Evolutionary conservation across 2,888 invertebrate genomes (phyloP).

Genomic region (Sinotaia quadrata): DNA sequence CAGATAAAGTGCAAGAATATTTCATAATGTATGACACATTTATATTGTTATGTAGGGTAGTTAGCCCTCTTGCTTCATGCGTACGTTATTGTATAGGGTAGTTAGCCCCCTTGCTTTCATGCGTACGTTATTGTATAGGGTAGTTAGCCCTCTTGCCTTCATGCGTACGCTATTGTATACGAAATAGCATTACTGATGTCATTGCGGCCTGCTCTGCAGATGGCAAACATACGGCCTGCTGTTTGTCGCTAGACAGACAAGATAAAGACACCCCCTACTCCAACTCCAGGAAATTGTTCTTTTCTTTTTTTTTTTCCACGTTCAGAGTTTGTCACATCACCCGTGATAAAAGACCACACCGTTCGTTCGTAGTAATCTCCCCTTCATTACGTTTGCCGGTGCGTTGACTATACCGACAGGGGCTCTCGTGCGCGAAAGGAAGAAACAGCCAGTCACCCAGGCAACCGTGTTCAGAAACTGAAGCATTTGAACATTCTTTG

Average conservation of each 20-base stretch:
- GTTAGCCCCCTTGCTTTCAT: too few relatives aligned
- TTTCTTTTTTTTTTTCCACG: not conserved
- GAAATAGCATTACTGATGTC: too few relatives aligned
- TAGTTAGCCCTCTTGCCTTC: too few relatives aligned
- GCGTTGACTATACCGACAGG: not conserved
- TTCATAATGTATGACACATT: too few relatives aligned
- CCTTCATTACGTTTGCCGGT: not conserved
- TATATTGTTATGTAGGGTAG: too few relatives aligned
- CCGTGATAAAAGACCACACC: not conserved
- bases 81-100: too few relatives aligned
- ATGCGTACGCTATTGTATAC: too few relatives aligned
- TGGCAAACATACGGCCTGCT: constrained; percentile 4
- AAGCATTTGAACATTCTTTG: not conserved
- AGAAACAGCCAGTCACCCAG: not conserved
- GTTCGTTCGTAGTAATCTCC: not conserved
- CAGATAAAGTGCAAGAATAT: too few relatives aligned
- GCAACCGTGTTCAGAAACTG: not conserved
- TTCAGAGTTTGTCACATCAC: not conserved
- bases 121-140: too few relatives aligned
- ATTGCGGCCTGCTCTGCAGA: too few relatives aligned
- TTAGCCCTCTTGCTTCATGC: too few relatives aligned
- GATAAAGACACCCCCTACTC: constrained; percentile 6
- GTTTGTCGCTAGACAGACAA: constrained; percentile 1
- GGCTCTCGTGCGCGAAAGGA: not conserved
- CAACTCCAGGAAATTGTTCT: not conserved